A percentile compares a stretch with the other conserved stretches of the same genome.
phyloP scores from a whole-genome alignment of 2,113 vertebrate genomes.

The Gymnocephalus cernua region DNA sequence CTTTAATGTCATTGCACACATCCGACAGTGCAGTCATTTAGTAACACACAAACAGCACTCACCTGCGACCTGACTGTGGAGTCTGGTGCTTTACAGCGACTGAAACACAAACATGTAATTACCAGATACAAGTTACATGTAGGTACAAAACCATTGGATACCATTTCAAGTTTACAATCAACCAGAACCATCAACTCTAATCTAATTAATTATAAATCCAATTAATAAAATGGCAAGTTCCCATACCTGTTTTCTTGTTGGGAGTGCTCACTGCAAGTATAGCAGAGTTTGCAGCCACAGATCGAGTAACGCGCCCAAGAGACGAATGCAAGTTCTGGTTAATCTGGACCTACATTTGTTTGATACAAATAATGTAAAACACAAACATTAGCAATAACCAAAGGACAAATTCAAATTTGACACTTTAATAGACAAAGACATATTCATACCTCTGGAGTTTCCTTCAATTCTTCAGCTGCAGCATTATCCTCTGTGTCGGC shows the following conservation, averaged over 20 bases:
- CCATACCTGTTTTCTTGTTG: constrained; percentile 42
- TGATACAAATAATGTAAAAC: neutral
- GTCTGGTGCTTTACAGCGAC: constrained; percentile 47
- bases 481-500: constrained; percentile 9
- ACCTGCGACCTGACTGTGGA: constrained; percentile 52
- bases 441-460: constrained; percentile 38
- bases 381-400: neutral
- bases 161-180: neutral
- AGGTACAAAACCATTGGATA: neutral
- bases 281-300: constrained; percentile 73
- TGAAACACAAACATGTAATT: constrained; percentile 43
- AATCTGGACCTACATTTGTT: neutral
- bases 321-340: neutral
- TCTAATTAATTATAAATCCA: neutral
- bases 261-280: constrained; percentile 46
- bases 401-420: neutral
- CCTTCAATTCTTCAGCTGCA: neutral
- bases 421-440: neutral
- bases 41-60: constrained; percentile 24
- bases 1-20: neutral
- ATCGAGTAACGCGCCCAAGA: constrained; percentile 76
- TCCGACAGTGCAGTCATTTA: neutral
- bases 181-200: neutral
- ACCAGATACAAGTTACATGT: neutral
- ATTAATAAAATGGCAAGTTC: neutral